Evolutionary conservation across 2,113 vertebrate species (phyloP).

Genomic region (Eretmodus cyanostictus): DNA sequence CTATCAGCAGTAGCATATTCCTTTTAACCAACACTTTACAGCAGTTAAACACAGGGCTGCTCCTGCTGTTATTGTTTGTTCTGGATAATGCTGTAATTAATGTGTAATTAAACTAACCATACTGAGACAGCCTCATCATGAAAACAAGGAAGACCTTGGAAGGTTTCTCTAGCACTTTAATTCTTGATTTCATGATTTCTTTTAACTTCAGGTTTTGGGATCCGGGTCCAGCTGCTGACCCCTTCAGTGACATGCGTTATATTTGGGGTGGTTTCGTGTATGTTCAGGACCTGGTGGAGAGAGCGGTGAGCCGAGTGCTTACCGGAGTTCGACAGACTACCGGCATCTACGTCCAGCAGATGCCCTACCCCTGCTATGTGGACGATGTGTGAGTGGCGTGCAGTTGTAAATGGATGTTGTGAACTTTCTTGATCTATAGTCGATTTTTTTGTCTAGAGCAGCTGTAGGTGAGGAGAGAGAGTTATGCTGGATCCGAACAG

Average conservation of each 20-base stretch:
- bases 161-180: background rate
- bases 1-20: background rate
- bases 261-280: slow-evolving; percentile 86
- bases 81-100: background rate
- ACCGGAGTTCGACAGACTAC: slow-evolving; percentile 44
- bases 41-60: background rate
- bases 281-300: slow-evolving; percentile 88
- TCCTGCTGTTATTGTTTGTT: background rate
- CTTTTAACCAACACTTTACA: background rate
- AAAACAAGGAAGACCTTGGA: background rate
- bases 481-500: accelerated
- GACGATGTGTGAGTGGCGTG: slow-evolving; percentile 78
- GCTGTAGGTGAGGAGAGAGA: background rate
- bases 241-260: slow-evolving; percentile 81
- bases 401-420: background rate
- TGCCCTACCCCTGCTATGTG: slow-evolving; percentile 89
- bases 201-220: slow-evolving; percentile 81
- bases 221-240: slow-evolving; percentile 78
- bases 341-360: slow-evolving; percentile 85
- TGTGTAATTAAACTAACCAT: background rate
- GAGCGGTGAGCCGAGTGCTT: slow-evolving; percentile 71
- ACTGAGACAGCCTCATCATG: background rate
- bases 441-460: accelerated
- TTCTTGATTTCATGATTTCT: background rate
- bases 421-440: background rate